Evolutionary conservation across 2,113 vertebrate species (phyloP).

Genomic region (Egretta garzetta): DNA sequence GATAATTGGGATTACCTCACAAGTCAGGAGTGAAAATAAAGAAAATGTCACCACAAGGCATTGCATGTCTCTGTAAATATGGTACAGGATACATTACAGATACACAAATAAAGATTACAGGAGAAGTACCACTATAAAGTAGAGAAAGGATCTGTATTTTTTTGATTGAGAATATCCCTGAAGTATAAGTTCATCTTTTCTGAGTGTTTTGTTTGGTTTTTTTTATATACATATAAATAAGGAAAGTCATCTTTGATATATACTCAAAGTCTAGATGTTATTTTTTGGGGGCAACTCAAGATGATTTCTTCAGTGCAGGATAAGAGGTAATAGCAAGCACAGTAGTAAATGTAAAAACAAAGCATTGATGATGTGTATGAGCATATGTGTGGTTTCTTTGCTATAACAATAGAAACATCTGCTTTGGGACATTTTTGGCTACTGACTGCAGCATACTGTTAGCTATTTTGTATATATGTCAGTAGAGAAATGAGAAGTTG

Average conservation of each 20-base stretch:
- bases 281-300: background rate
- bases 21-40: conserved; percentile 8
- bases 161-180: background rate
- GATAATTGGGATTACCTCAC: background rate
- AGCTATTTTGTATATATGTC: conserved; percentile 12
- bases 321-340: background rate
- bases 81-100: background rate
- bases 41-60: background rate
- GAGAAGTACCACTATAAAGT: background rate
- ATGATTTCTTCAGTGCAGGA: background rate
- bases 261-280: background rate
- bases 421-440: conserved; percentile 22
- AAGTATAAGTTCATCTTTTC: background rate
- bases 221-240: background rate
- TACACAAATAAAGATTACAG: background rate
- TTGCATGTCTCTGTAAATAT: background rate
- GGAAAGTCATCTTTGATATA: background rate
- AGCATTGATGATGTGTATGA: background rate
- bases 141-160: background rate
- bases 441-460: background rate
- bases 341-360: background rate
- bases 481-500: conserved; percentile 8
- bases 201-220: background rate
- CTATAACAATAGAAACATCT: conserved; percentile 30
- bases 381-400: background rate